phyloP scores from a whole-genome alignment of 2,797 vertebrate genomes.

The Hapalemur alaotrensis region DNA sequence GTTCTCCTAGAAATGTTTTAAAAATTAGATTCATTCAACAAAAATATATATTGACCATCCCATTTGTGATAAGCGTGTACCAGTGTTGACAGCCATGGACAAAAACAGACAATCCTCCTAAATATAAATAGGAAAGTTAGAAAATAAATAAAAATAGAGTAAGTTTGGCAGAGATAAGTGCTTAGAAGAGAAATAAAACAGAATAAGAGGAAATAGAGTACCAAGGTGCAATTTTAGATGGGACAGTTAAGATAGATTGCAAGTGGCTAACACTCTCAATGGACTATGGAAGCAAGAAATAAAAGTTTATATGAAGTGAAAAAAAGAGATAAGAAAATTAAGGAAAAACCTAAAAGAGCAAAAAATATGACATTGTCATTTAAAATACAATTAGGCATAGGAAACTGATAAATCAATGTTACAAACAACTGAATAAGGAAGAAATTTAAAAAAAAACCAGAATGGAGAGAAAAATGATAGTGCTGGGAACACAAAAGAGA shows the following conservation, averaged over 20 bases:
- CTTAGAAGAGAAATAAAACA: not conserved
- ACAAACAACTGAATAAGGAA: not conserved
- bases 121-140: not conserved
- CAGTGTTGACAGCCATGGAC: not conserved
- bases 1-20: not conserved
- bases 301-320: not conserved
- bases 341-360: not conserved
- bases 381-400: not conserved
- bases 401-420: not conserved
- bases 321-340: not conserved
- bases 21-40: not conserved
- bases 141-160: not conserved
- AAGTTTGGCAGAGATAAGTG: not conserved
- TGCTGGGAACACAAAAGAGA: not conserved
- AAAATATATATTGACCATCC: not conserved
- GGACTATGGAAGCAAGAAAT: not conserved
- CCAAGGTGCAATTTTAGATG: not conserved
- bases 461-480: not conserved
- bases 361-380: not conserved
- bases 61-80: not conserved
- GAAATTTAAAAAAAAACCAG: not conserved
- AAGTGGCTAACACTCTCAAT: not conserved
- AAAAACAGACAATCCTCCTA: not conserved
- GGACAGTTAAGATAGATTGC: not conserved
- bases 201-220: not conserved